phyloP scores from a whole-genome alignment of 1,140 invertebrate species.

The Bradynema listronoti region DNA sequence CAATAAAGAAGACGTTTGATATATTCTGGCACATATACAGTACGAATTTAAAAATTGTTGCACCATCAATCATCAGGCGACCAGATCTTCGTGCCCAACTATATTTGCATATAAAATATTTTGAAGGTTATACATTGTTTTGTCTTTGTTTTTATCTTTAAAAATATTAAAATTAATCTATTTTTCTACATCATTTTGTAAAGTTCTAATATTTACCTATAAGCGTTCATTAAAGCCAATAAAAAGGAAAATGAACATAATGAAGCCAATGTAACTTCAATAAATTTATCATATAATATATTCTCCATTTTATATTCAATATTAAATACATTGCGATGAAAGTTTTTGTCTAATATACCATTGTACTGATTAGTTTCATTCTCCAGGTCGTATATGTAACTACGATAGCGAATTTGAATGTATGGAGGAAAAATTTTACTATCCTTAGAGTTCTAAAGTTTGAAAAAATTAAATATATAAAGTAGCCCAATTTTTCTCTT shows the following conservation, averaged over 20 bases:
- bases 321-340: constrained; percentile 27
- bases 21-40: constrained; percentile 65
- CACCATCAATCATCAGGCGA: constrained; percentile 46
- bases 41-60: constrained; percentile 66
- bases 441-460: constrained; percentile 40
- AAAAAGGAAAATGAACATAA: constrained; percentile 46
- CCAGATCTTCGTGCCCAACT: constrained; percentile 53
- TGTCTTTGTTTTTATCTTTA: background rate
- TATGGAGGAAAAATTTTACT: constrained; percentile 60
- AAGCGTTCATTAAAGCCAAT: constrained; percentile 49
- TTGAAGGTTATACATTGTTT: background rate
- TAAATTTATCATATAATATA: constrained; percentile 46
- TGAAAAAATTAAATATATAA: too few relatives aligned
- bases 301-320: constrained; percentile 41
- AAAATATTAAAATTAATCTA: background rate
- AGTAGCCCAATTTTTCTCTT: too few relatives aligned
- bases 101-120: background rate
- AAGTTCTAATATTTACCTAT: constrained; percentile 33
- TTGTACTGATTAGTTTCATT: background rate
- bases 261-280: constrained; percentile 56
- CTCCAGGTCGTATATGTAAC: constrained; percentile 17
- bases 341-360: background rate
- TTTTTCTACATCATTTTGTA: background rate
- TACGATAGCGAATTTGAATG: constrained; percentile 57
- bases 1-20: constrained; percentile 68